phyloP scores from a whole-genome alignment of 2,113 vertebrate species.

The Istiophorus platypterus region DNA sequence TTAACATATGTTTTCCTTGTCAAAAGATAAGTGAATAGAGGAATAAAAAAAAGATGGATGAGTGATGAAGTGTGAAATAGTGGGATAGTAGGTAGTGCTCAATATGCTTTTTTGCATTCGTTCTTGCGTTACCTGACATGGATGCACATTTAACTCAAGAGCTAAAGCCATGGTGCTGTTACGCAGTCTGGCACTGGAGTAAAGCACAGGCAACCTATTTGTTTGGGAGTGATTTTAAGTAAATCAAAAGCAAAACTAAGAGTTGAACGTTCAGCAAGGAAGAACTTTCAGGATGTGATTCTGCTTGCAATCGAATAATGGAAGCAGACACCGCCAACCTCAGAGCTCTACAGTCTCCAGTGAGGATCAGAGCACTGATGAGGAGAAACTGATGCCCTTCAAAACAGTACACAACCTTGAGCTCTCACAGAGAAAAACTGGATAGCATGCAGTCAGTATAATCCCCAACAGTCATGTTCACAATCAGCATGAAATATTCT shows the following conservation, averaged over 20 bases:
- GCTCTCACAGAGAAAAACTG: background rate
- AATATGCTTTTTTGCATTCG: conserved; percentile 26
- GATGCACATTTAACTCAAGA: background rate
- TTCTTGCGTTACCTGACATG: conserved; percentile 17
- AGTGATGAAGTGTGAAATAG: conserved; percentile 6
- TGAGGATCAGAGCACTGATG: background rate
- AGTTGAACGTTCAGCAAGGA: no score
- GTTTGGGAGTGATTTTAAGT: no score
- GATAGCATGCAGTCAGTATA: background rate
- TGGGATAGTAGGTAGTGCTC: background rate
- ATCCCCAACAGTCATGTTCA: background rate
- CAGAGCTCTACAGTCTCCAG: no score
- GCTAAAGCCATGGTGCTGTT: background rate
- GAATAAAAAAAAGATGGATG: conserved; percentile 18
- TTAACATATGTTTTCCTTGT: conserved; percentile 42
- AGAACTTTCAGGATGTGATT: no score
- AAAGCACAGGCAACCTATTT: no score
- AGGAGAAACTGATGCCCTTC: background rate
- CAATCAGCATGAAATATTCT: no score
- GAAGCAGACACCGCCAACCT: no score
- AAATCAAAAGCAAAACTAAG: no score
- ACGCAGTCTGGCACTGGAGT: no score
- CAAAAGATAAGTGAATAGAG: background rate
- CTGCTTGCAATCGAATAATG: no score
- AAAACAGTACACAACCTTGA: background rate